Conservation (phyloP, 2,113 vertebrate genomes). For the Pseudorasbora parva region DNA sequence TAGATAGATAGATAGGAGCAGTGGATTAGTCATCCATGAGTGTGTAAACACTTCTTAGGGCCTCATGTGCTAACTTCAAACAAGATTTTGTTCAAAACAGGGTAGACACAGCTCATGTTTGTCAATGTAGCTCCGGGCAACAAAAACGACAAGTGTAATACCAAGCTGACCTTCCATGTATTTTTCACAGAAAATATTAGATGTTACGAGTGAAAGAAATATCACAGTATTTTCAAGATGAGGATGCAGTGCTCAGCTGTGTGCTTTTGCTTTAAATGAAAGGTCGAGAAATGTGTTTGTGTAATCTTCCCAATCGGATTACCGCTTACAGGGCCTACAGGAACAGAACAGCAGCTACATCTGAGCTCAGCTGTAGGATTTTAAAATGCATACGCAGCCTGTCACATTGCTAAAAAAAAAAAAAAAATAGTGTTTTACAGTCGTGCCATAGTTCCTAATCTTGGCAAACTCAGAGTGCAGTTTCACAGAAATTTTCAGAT, state of each 20-base stretch:
- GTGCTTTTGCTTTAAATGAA: constrained; percentile 54
- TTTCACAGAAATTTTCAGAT: constrained; percentile 9
- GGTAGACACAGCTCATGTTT: constrained; percentile 8
- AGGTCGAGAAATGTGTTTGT: constrained; percentile 51
- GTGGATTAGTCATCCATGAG: too few species aligned
- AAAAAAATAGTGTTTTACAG: constrained; percentile 40
- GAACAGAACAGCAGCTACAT: constrained; percentile 61
- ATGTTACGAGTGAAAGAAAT: constrained; percentile 16
- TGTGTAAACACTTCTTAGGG: neutral
- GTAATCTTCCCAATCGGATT: constrained; percentile 62
- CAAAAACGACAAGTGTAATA: constrained; percentile 22
- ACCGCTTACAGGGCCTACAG: constrained; percentile 57
- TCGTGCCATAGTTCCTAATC: constrained; percentile 46
- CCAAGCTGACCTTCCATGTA: constrained; percentile 41
- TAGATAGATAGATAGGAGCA: too few species aligned
- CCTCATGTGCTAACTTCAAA: neutral
- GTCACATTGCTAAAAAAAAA: constrained; percentile 50
- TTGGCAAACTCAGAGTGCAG: constrained; percentile 21
- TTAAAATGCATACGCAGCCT: constrained; percentile 52
- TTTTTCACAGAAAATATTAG: constrained; percentile 35
- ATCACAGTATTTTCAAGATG: constrained; percentile 9
- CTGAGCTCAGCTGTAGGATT: constrained; percentile 54
- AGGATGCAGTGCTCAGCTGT: neutral
- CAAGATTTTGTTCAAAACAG: neutral
- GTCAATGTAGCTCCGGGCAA: neutral